These are phyloP conservation scores for Pteronotus mesoamericanus DNA, from an alignment of 2,797 vertebrate species.

Conservation along the genomic window DNA sequence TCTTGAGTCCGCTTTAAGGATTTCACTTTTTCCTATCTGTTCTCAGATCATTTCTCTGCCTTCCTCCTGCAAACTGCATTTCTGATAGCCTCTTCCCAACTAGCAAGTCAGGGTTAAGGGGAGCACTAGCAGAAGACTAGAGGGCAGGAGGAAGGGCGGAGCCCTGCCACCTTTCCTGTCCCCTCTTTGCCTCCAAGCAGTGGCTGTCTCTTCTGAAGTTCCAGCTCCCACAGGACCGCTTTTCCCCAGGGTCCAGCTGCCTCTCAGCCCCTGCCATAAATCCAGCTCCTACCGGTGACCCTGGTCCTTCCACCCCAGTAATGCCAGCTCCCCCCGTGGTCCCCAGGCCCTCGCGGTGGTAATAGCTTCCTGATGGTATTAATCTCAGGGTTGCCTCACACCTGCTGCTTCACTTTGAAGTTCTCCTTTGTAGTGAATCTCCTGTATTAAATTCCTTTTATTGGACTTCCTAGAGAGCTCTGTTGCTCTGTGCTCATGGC, in stretches of 20 bases:
- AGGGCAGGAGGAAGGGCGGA: background rate
- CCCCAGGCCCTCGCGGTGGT: background rate
- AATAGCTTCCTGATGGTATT: background rate
- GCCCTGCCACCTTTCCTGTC: background rate
- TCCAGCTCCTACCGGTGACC: background rate
- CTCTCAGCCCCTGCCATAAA: background rate
- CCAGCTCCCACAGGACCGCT: background rate
- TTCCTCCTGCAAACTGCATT: background rate
- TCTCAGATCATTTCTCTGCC: background rate
- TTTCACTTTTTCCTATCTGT: background rate
- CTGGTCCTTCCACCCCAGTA: background rate
- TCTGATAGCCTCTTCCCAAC: background rate
- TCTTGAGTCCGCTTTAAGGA: background rate
- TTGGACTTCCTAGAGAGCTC: background rate
- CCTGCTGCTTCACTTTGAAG: background rate
- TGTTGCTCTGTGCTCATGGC: background rate
- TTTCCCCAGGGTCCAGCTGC: background rate
- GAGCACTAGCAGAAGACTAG: background rate
- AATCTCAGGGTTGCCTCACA: background rate
- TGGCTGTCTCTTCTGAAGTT: background rate
- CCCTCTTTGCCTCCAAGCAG: background rate
- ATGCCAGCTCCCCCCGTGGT: background rate
- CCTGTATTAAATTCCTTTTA: background rate
- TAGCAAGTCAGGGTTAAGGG: background rate
- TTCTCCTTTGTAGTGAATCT: background rate